Base-by-base conservation (phyloP, 1,140 invertebrate genomes). In the Neoseiulus cucumeris region DNA sequence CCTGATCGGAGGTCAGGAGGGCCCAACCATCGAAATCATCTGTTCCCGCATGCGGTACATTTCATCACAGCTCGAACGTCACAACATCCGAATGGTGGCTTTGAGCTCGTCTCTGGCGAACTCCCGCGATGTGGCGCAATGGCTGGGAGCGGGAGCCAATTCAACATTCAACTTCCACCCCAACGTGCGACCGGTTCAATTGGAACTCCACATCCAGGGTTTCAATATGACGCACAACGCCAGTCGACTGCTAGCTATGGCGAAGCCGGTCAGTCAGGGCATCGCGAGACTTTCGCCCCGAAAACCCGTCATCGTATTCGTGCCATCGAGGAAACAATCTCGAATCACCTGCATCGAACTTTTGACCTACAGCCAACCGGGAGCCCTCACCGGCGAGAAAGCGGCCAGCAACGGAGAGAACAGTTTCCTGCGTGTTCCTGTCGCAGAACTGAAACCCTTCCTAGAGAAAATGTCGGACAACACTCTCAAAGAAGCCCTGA, bases 81-180 rank as follows among this genome's bases (percentile, higher is more conserved):
- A 86, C 28, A 59, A 59, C 51, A 93, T 98, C 51, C 80, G 96
- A 22, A 96, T 99, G 47, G 84, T 99, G n/a, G 91, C 93, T 0
- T 76, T 99, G 1, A 92, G 89, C 29, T 86, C 91, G 0, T 94
- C 95, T 0, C 78, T 99, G 29, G 89, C 89, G 6, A 95, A 98
- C 80, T 91, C 94, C 0, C 84, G 87, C 69, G 96, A 99, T 77
- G 84, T 97, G 12, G 86, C 91, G 0, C 88, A 94, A 72, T 99
- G 96, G 96, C 78, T 99, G 1, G 95, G 93, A 18, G 95, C 91
- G 72, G 86, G 85, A 69, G 83, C 89, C 4, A 90, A 90, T 68
- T 84, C 85, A 30, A 91, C 91, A 0, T 99, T 98, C 75, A 99
- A 98, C 79, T 99, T 99, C 75, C 92, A 97, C 75, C 95, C 95